Evolutionary conservation across 2,113 vertebrate genomes (phyloP).

Genomic region (Micronycteris hirsuta): DNA sequence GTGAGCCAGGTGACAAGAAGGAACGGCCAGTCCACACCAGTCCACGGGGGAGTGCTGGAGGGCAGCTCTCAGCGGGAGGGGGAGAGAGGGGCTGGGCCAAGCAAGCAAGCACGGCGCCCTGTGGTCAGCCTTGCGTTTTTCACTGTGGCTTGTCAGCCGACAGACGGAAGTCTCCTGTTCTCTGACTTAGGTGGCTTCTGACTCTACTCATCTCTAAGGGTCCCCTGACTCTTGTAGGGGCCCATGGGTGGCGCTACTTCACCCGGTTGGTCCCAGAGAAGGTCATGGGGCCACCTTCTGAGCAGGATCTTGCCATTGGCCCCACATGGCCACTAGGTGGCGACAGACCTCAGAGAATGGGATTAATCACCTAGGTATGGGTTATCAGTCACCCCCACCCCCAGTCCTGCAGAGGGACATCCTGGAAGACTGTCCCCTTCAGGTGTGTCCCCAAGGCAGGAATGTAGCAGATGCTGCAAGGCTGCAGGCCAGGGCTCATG

Average conservation of each 20-base stretch:
- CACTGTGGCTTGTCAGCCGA: not conserved
- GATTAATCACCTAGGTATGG: no score
- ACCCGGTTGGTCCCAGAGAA: not conserved
- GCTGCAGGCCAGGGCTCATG: not conserved
- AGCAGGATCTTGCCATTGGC: not conserved
- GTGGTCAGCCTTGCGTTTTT: no score
- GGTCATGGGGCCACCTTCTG: not conserved
- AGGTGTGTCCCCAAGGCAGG: not conserved
- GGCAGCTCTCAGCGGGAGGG: no score
- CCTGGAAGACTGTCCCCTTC: accelerated
- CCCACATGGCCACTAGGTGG: not conserved
- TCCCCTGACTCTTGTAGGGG: no score
- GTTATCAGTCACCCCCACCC: not conserved
- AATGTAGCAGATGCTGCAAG: accelerated
- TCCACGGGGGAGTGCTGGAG: not conserved
- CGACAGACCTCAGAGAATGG: not conserved
- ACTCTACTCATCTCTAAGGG: accelerated
- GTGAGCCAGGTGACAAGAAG: not conserved
- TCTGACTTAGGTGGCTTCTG: no score
- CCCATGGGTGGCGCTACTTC: not conserved
- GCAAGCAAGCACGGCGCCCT: no score
- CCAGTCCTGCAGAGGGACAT: not conserved
- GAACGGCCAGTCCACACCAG: no score
- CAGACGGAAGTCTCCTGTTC: not conserved
- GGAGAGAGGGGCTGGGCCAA: no score